Conservation (phyloP, 2,113 vertebrate genomes). For the Myocastor coypus region DNA sequence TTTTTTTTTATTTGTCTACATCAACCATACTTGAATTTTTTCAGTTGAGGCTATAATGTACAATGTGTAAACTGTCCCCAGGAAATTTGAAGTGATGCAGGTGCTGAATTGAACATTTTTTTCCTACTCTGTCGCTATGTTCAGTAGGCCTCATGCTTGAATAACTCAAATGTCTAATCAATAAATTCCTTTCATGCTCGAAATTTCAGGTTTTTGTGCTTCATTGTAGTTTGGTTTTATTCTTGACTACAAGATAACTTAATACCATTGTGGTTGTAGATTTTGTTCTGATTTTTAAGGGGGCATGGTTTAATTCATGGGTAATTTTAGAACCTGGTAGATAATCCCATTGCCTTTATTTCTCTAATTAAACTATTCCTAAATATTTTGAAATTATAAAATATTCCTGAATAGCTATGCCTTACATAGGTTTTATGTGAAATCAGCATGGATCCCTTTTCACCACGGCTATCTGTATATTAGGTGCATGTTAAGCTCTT, state of each 20-base stretch:
- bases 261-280: slow-evolving; percentile 72
- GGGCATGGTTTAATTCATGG: slow-evolving; percentile 71
- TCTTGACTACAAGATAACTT: slow-evolving; percentile 72
- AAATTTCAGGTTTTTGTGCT: slow-evolving; percentile 76
- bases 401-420: slow-evolving; percentile 79
- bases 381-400: slow-evolving; percentile 79
- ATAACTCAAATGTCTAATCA: no score
- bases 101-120: no score
- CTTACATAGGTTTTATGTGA: slow-evolving; percentile 75
- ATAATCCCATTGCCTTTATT: slow-evolving; percentile 81
- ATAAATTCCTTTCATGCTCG: no score
- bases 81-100: no score
- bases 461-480: slow-evolving; percentile 27
- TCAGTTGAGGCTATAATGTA: no score
- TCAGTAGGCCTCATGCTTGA: no score
- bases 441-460: slow-evolving; percentile 60
- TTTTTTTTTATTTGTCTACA: no score
- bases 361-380: slow-evolving; percentile 83
- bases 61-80: no score
- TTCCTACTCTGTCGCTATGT: no score
- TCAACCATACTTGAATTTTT: no score
- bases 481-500: slow-evolving; percentile 1
- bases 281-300: slow-evolving; percentile 67
- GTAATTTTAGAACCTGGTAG: slow-evolving; percentile 79
- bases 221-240: slow-evolving; percentile 69